Evolutionary conservation across 2,888 invertebrate genomes (phyloP).

Genomic region (Ephialtes manifestator): DNA sequence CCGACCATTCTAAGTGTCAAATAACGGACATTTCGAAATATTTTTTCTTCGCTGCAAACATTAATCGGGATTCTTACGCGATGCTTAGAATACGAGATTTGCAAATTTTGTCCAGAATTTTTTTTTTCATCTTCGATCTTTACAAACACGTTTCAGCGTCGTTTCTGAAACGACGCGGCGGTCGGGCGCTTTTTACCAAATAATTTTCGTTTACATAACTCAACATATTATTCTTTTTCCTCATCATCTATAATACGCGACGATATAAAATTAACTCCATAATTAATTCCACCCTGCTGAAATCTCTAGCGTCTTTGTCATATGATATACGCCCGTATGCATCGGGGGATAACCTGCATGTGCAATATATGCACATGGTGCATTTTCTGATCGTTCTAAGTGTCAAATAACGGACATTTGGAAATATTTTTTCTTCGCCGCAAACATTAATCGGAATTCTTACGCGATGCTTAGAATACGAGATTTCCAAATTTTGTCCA

Average conservation of each 20-base stretch:
- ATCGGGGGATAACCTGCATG: constrained; percentile 14
- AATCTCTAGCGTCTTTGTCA: neutral
- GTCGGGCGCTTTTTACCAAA: neutral
- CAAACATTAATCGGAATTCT: constrained; percentile 1
- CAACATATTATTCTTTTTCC: no score
- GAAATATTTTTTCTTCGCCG: constrained; percentile 25
- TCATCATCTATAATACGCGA: neutral
- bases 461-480: neutral
- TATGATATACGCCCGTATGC: constrained; percentile 19
- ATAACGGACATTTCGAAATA: constrained; percentile 70
- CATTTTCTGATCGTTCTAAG: neutral
- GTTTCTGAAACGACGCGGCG: neutral
- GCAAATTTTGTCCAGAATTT: neutral
- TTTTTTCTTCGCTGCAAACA: constrained; percentile 10
- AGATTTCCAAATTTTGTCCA: neutral
- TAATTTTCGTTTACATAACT: constrained; percentile 29
- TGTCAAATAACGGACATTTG: constrained; percentile 26
- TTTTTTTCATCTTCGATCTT: neutral
- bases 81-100: neutral
- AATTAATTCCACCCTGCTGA: neutral
- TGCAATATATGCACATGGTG: constrained; percentile 21
- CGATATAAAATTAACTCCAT: neutral
- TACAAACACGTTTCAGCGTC: neutral
- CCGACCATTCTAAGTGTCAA: neutral
- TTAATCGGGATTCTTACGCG: constrained; percentile 6